Evolutionary conservation across 2,888 invertebrate species (phyloP), one percentile per base, ranked within the genome.

Genomic region (Drosophila tanythrix): DNA sequence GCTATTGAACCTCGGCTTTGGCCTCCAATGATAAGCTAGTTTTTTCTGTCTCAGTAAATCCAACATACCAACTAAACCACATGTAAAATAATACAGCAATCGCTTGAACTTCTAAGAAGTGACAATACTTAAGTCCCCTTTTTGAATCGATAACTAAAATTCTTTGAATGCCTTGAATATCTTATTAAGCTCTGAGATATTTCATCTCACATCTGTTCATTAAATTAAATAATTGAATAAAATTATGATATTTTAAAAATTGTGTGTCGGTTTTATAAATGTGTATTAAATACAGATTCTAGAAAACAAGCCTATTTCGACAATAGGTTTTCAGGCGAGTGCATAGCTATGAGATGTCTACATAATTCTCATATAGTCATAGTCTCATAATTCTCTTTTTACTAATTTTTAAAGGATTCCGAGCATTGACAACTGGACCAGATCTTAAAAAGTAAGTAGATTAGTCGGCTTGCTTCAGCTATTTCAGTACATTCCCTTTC

Each of bases 1-100:
- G 64, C 55, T 61, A 40, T 56, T 62, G 73, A 65, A 68, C 60
- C 38, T 53, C 51, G 51, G 13, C 18, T 27, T 46, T 55, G 27
- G 11, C 53, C 38, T 48, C 18, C 51, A 61, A 27, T 27, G 25
- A 38, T 51, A 58, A 25, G 3, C 29, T 15, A 35, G 53, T 38
- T 8, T 13, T 2, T n/a, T 29, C 27, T 43, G 7, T 21, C 43
- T 43, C 43, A 8, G n/a, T 11, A 15, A 56, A 56, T 56, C 29
- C n/a, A n/a, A 27, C 27, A n/a, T 11, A 11, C 18, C 48, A 18
- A 50, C 25, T 29, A 33, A 58, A 2, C 27, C 25, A 13, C 18
- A n/a, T 21, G 8, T n/a, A 10, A 4, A 29, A 15, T 52, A 18
- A 33, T 40, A 21, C 43, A 43, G 6, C 13, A 43, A 43, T 21